Conservation (phyloP, 1,140 invertebrate genomes). For the Drepana arcuata region DNA sequence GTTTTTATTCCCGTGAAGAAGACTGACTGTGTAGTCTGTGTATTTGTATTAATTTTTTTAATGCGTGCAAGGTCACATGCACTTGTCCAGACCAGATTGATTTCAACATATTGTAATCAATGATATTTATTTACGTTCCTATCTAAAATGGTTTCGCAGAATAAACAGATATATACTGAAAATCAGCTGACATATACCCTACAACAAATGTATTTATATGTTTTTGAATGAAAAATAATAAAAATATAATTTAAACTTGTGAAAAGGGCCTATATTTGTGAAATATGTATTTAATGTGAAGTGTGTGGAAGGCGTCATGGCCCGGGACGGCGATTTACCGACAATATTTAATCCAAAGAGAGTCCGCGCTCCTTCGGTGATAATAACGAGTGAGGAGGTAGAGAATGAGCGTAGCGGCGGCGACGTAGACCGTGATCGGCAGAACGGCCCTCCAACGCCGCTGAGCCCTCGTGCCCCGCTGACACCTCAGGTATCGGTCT, state of each 20-base stretch:
- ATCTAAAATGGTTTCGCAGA: constrained; percentile 11
- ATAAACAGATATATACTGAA: constrained; percentile 12
- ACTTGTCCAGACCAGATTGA: too few relatives aligned
- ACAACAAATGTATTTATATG: too few relatives aligned
- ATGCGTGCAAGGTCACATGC: too few relatives aligned
- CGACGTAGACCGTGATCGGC: constrained; percentile 42
- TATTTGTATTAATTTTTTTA: too few relatives aligned
- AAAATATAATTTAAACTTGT: too few relatives aligned
- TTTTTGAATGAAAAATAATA: too few relatives aligned
- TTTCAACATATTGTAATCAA: too few relatives aligned
- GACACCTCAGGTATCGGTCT: constrained; percentile 54
- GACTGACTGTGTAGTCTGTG: too few relatives aligned
- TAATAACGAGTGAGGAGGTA: constrained; percentile 77
- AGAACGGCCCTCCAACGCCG: constrained; percentile 56
- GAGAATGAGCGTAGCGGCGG: constrained; percentile 37
- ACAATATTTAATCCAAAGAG: constrained; percentile 84
- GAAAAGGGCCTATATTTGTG: too few relatives aligned
- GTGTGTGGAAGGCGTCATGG: constrained; percentile 33
- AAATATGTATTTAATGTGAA: constrained; percentile 20
- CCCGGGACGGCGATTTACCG: constrained; percentile 78
- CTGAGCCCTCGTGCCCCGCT: constrained; percentile 53
- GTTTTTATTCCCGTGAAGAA: too few relatives aligned
- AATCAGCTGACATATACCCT: too few relatives aligned
- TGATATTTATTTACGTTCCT: too few relatives aligned
- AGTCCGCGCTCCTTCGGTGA: constrained; percentile 79